A percentile compares a stretch with the other conserved stretches of the same genome.
phyloP scores from a whole-genome alignment of 1,140 invertebrate species.

The Helicoverpa armigera region DNA sequence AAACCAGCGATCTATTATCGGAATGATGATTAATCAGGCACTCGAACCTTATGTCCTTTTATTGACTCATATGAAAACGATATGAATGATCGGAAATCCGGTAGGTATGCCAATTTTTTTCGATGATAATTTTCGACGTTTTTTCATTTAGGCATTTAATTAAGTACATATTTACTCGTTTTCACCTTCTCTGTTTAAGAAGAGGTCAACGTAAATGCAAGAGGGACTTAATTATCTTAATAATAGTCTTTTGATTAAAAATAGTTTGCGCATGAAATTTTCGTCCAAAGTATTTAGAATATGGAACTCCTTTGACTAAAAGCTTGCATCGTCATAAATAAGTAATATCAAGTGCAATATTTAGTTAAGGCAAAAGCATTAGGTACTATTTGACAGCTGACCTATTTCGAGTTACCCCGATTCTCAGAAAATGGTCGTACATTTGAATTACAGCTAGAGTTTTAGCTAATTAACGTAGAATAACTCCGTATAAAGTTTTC shows the following conservation, averaged over 20 bases:
- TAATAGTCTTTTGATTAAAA: too few relatives aligned
- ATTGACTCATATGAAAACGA: constrained; percentile 1
- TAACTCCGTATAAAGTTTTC: constrained; percentile 10
- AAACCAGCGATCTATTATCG: neutral
- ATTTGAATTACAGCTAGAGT: neutral
- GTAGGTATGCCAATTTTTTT: neutral
- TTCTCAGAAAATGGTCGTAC: neutral
- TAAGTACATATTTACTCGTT: too few relatives aligned
- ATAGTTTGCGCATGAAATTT: too few relatives aligned
- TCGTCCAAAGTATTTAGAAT: too few relatives aligned
- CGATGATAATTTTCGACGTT: neutral
- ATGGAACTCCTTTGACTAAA: too few relatives aligned
- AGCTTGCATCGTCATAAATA: too few relatives aligned
- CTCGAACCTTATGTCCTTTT: constrained; percentile 14
- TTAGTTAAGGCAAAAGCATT: neutral
- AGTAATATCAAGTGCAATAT: neutral
- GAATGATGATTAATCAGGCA: constrained; percentile 9
- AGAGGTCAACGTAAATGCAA: too few relatives aligned
- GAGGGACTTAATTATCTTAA: too few relatives aligned
- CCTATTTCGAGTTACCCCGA: neutral
- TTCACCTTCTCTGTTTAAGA: too few relatives aligned
- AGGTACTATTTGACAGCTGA: neutral
- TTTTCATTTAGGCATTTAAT: neutral
- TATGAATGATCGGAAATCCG: constrained; percentile 19
- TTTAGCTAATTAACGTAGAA: neutral